Percentiles rank a stretch among this genome's conserved stretches.
Conservation (phyloP, 2,888 invertebrate genomes). For the Uropetala carovei region DNA sequence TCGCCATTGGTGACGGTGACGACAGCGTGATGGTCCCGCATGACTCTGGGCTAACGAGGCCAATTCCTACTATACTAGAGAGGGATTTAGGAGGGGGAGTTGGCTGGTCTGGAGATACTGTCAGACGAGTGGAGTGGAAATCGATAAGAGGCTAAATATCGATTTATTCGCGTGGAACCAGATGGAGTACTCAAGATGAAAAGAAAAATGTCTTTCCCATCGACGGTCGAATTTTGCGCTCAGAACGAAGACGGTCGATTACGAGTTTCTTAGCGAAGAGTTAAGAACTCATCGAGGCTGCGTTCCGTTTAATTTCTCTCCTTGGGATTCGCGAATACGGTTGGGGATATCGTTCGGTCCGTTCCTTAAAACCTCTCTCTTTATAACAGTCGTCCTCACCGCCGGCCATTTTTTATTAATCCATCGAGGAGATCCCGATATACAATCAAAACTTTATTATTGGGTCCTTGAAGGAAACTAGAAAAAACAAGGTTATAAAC, state of each 20-base stretch:
- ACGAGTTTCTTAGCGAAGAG: too few species aligned
- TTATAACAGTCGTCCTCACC: too few species aligned
- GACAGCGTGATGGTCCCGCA: conserved; percentile 28
- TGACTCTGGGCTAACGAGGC: conserved; percentile 32
- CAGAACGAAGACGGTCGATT: not conserved
- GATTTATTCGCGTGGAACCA: not conserved
- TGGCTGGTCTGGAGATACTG: not conserved
- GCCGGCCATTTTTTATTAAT: too few species aligned
- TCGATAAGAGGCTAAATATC: conserved; percentile 4
- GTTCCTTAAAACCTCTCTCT: too few species aligned
- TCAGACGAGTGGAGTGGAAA: conserved; percentile 2
- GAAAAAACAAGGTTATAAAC: too few species aligned
- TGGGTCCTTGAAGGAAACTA: too few species aligned
- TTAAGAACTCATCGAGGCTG: too few species aligned
- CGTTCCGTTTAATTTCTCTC: too few species aligned
- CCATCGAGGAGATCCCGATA: too few species aligned
- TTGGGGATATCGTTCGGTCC: too few species aligned
- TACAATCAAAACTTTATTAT: too few species aligned
- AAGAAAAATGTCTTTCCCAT: not conserved
- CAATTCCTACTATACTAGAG: not conserved
- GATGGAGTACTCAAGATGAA: not conserved
- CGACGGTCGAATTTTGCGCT: not conserved
- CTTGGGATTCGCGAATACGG: too few species aligned
- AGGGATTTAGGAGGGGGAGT: not conserved
- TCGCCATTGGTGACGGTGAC: conserved; percentile 19